phyloP scores from a whole-genome alignment of 1,140 invertebrate species.

The Apocrypta bakeri region DNA sequence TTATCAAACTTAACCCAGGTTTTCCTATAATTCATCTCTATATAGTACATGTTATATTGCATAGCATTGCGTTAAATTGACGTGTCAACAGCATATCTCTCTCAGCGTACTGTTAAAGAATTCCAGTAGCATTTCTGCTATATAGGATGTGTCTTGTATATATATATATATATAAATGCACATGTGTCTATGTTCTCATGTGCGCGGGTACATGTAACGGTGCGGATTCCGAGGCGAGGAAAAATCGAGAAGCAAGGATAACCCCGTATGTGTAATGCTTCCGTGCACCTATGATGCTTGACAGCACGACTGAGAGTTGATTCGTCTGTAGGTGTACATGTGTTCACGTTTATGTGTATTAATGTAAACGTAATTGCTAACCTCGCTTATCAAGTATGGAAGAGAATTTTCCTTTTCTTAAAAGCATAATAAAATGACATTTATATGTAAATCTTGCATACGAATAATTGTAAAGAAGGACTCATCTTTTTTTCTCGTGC shows the following conservation, averaged over 20 bases:
- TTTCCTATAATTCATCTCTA: too few relatives aligned
- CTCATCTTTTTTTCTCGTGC: too few relatives aligned
- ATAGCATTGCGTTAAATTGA: too few relatives aligned
- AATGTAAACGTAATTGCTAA: not conserved
- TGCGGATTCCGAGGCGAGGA: not conserved
- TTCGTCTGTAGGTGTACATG: not conserved
- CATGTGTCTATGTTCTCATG: not conserved
- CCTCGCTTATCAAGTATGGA: too few relatives aligned
- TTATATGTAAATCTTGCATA: too few relatives aligned
- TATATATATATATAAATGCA: not conserved
- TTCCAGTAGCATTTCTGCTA: not conserved
- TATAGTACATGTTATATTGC: too few relatives aligned
- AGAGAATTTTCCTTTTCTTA: too few relatives aligned
- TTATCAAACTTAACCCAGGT: too few relatives aligned
- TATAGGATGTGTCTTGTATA: not conserved
- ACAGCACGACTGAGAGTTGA: not conserved
- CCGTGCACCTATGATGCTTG: not conserved
- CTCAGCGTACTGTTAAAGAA: not conserved
- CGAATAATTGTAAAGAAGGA: too few relatives aligned
- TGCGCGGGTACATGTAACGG: conserved; percentile 26
- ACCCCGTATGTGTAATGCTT: not conserved
- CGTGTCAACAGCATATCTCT: conserved; percentile 31
- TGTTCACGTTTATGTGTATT: not conserved
- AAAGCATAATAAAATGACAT: too few relatives aligned
- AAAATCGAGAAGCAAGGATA: not conserved